A percentile compares a stretch with the other conserved stretches of the same genome.
Conservation (phyloP, 2,888 invertebrate species). For the Ochlodes sylvanus region DNA sequence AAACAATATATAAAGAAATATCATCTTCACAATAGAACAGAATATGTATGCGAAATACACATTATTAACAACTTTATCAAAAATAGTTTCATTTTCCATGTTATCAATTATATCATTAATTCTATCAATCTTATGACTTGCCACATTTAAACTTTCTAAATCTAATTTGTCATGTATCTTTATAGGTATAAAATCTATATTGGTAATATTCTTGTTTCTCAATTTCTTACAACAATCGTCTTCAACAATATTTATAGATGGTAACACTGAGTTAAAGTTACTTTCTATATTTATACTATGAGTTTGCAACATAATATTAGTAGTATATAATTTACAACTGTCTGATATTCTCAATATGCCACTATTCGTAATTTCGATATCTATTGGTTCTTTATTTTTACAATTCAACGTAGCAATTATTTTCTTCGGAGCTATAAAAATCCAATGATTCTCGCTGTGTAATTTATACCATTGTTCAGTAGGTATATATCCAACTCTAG, state of each 20-base stretch:
- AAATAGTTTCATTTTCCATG: conserved; percentile 29
- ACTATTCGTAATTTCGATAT: conserved; percentile 34
- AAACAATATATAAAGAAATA: conserved; percentile 27
- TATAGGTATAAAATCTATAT: conserved; percentile 40
- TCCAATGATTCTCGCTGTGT: conserved; percentile 28
- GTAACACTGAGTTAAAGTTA: conserved; percentile 29
- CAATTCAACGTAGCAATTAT: conserved; percentile 36
- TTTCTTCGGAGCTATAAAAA: conserved; percentile 23
- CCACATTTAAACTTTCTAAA: conserved; percentile 34
- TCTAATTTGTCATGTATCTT: conserved; percentile 39
- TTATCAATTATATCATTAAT: conserved; percentile 32
- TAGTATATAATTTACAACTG: conserved; percentile 40
- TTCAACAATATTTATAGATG: no score
- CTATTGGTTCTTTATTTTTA: conserved; percentile 37
- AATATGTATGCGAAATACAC: conserved; percentile 20
- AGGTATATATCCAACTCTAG: conserved; percentile 38
- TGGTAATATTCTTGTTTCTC: conserved; percentile 36
- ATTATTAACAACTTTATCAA: conserved; percentile 35
- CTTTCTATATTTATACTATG: conserved; percentile 21
- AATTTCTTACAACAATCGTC: conserved; percentile 42
- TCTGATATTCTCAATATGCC: conserved; percentile 33
- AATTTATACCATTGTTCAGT: conserved; percentile 41
- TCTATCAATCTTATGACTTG: conserved; percentile 40
- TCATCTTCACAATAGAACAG: background rate
- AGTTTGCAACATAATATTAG: conserved; percentile 31